Conservation (phyloP, 2,113 vertebrate genomes). For the Athene noctua region DNA sequence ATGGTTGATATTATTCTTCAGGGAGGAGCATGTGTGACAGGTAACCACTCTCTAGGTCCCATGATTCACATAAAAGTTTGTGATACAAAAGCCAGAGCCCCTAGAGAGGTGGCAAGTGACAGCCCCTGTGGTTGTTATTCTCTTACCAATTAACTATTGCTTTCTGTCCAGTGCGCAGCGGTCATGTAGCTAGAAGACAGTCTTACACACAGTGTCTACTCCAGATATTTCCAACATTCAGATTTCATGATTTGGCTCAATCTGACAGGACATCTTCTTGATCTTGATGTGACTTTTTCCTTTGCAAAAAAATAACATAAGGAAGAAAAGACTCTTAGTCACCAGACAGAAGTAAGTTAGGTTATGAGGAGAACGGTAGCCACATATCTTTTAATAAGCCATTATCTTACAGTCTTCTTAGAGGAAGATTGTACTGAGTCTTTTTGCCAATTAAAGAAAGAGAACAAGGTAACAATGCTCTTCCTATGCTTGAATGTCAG, state of each 20-base stretch:
- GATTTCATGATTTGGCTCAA: background rate
- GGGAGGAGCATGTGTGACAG: background rate
- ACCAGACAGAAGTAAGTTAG: background rate
- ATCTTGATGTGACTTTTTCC: background rate
- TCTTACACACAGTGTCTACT: background rate
- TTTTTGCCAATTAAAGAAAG: background rate
- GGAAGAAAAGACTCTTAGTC: background rate
- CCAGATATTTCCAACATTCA: background rate
- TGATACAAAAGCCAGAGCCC: background rate
- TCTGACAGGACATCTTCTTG: background rate
- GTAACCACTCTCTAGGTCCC: background rate
- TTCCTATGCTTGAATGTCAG: background rate
- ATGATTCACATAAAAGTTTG: background rate
- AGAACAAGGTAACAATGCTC: background rate
- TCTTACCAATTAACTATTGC: background rate
- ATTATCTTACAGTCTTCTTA: background rate
- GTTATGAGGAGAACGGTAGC: background rate
- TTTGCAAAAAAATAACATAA: background rate
- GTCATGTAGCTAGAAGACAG: background rate
- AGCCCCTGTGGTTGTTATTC: fast-evolving
- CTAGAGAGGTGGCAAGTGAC: background rate
- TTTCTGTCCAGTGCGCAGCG: background rate
- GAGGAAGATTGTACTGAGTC: background rate
- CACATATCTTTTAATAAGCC: background rate
- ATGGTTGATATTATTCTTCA: background rate